Evolutionary conservation across 2,797 vertebrate genomes (phyloP).

Genomic region (Knipowitschia caucasica): DNA sequence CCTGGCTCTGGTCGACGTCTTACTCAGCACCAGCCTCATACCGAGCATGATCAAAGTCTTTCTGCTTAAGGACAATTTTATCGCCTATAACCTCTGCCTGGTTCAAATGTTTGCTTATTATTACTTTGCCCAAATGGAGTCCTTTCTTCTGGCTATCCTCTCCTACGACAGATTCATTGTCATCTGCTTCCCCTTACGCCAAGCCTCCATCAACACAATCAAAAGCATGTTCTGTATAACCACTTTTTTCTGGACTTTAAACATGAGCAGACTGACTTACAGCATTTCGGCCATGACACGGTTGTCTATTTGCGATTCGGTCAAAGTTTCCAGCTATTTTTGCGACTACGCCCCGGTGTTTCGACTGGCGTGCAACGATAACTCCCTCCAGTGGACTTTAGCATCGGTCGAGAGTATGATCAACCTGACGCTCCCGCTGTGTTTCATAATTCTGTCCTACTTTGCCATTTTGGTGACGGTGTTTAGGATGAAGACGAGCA

Average conservation of each 20-base stretch:
- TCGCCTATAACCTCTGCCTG: constrained; percentile 61
- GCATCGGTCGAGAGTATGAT: constrained; percentile 17
- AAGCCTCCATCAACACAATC: constrained; percentile 57
- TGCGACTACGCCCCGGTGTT: constrained; percentile 70
- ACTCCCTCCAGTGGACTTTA: constrained; percentile 43
- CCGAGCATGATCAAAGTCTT: constrained; percentile 55
- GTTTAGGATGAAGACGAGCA: constrained; percentile 45
- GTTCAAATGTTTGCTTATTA: constrained; percentile 67
- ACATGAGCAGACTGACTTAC: background rate
- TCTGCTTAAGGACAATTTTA: constrained; percentile 57
- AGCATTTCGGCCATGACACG: constrained; percentile 27
- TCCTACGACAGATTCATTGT: constrained; percentile 54
- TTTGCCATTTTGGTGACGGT: constrained; percentile 56
- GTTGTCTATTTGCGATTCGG: constrained; percentile 65
- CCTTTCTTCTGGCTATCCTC: constrained; percentile 51
- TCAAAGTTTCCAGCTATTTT: constrained; percentile 66
- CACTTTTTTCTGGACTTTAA: constrained; percentile 32
- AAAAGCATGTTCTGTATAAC: constrained; percentile 56
- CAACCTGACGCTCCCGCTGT: constrained; percentile 27
- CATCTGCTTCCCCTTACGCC: constrained; percentile 51
- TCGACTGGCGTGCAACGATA: constrained; percentile 46
- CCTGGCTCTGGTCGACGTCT: constrained; percentile 45
- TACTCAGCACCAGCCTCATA: constrained; percentile 45
- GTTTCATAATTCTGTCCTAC: constrained; percentile 60
- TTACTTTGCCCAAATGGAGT: constrained; percentile 36